Percentiles rank a stretch among this genome's conserved stretches.
Evolutionary conservation across 2,888 invertebrate species (phyloP).

Genomic region (Drepana falcataria): DNA sequence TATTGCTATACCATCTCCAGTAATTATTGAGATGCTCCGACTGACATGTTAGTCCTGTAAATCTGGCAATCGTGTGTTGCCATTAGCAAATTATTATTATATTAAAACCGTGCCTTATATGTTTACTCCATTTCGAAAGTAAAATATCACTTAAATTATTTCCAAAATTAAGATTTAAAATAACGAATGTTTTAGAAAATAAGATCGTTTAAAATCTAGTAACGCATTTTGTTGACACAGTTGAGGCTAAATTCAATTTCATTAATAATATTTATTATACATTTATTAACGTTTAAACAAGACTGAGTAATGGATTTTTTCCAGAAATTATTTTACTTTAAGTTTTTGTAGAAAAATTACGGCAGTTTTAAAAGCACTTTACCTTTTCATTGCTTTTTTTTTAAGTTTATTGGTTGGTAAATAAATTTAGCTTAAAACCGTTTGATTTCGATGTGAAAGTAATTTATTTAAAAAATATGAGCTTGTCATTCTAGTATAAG

Average conservation of each 20-base stretch:
- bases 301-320: background rate
- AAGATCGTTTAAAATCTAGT: conserved; percentile 21
- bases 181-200: conserved; percentile 39
- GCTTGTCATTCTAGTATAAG: conserved; percentile 68
- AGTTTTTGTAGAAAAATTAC: too few relatives aligned
- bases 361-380: too few relatives aligned
- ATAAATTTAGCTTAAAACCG: too few relatives aligned
- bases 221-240: background rate
- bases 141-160: conserved; percentile 68
- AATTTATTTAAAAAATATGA: conserved; percentile 41
- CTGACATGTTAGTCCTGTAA: too few relatives aligned
- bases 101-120: conserved; percentile 76
- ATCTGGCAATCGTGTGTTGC: background rate
- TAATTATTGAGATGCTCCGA: too few relatives aligned
- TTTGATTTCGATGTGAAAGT: too few relatives aligned
- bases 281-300: background rate
- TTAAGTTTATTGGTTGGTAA: too few relatives aligned
- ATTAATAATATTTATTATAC: conserved; percentile 7
- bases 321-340: too few relatives aligned
- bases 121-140: conserved; percentile 73
- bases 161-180: conserved; percentile 50
- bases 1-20: too few relatives aligned
- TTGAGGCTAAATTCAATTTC: background rate
- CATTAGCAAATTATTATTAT: conserved; percentile 23
- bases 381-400: too few relatives aligned